Evolutionary conservation across 2,888 invertebrate species (phyloP), one percentile per base, ranked within the genome.

Genomic region (Pyrgus malvae): DNA sequence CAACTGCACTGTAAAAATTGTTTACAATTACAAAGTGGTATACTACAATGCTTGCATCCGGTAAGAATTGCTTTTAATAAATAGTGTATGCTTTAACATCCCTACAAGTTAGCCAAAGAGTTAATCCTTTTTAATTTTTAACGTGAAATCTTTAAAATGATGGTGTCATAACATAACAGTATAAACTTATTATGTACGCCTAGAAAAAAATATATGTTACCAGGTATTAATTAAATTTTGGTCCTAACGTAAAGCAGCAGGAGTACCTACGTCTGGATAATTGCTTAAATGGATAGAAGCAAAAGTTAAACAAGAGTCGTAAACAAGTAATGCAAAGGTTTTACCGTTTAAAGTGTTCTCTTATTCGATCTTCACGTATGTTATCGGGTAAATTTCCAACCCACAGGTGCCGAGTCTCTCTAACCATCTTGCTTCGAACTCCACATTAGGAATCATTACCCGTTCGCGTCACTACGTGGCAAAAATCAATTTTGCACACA

Each of bases 341-440:
- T 93, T 94, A 98, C 98, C 97, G 95, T 96, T 97, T 97, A 93
- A 98, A 98, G 93, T 97, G 96, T 92, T 98, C 97, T 93, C 96
- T 94, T 93, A 98, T 97, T 91, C 96, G 95, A 91, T 98, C 98
- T 93, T 98, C 98, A 89, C 97, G 96, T 93, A 97, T 96, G 94
- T 97, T 98, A 94, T 98, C 98, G 95, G 98, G 98, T 95, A 99
- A 96, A 95, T 98, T 98, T 95, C 98, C 98, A 95, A 99, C 98
- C 97, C 98, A 98, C 94, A 99, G 96, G 94, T 99, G 98, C 95
- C 98, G 97, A 95, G 98, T 98, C 97, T 98, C 98, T 96, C 98
- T 98, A 95, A 99, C 98, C 99, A 99, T 99, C 95, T 96, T 97
- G 96, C 95, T 95, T 95, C 95, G 92, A 94, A 94, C 95, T 95